Conservation (phyloP, 2,888 invertebrate genomes). For the Bimastos eiseni region DNA sequence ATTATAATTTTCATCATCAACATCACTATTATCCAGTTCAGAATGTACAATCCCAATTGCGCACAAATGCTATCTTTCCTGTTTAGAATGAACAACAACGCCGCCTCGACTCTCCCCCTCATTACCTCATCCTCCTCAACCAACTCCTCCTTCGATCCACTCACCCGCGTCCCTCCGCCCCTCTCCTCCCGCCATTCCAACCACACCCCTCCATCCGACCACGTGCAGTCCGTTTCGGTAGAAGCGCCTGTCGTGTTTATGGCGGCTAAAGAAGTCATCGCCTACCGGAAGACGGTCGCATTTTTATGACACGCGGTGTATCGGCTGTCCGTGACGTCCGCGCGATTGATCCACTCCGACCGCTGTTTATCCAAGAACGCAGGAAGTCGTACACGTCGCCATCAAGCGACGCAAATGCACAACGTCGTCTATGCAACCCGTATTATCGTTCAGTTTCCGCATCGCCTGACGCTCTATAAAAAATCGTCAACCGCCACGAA, state of each 20-base stretch:
- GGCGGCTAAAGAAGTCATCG: background rate
- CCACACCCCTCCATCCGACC: background rate
- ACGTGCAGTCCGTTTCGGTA: background rate
- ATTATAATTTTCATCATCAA: no score
- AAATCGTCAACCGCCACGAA: background rate
- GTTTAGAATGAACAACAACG: background rate
- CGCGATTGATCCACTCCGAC: background rate
- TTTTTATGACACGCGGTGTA: conserved; percentile 13
- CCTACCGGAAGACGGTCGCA: background rate
- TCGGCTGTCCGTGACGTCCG: background rate
- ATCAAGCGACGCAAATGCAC: background rate
- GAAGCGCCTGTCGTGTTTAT: background rate
- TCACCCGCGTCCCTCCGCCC: background rate
- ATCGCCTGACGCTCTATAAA: background rate
- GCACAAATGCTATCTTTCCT: background rate
- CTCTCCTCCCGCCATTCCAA: background rate
- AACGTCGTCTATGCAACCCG: background rate
- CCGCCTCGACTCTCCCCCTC: background rate
- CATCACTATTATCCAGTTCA: background rate
- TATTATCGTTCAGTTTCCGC: conserved; percentile 1
- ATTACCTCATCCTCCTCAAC: background rate
- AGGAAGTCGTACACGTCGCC: conserved; percentile 3
- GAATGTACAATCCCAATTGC: background rate
- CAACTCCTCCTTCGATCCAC: background rate
- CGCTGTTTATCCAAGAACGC: conserved; percentile 5